Base-by-base conservation (phyloP, 2,797 vertebrate species). In the Gastrophryne carolinensis region DNA sequence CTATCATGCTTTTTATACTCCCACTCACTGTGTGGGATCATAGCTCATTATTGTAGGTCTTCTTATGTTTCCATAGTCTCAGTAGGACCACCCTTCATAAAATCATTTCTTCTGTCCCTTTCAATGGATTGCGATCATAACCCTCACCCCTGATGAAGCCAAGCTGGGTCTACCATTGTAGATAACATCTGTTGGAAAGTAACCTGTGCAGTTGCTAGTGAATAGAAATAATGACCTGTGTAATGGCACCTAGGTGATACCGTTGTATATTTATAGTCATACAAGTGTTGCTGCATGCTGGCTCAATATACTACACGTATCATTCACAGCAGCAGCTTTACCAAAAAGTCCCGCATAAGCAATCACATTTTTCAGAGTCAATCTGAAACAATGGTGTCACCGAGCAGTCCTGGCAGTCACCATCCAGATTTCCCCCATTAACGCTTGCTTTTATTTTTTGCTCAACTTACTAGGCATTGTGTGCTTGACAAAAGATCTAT, bases 21-120 rank as follows among this genome's bases (percentile, higher is more conserved):
- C 68, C 56, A 71, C 68, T 71, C 56, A 71, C 19, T 71, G 68
- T 56, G 68, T 71, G 56, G 68, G 68, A 61, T 61, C 29, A 71
- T 49, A 71, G 12, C 56, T 71, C 41, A 49, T 60, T 60, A 71
- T 71, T 37, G 29, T 56, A 61, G 68, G 50, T 34, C 29, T 61
- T 35, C 41, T 50, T 49, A 60, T 12, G 13, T 60, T 29, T 61
- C 19, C 34, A 4, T 17, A 61, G 29, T 61, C 68, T 50, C 68
- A n/a, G 29, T 60, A 41, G 56, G 56, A 71, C 39, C 27, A 61
- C 39, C 41, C 12, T 60, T 58, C 54, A 71, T 47, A 71, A 61
- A 50, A 52, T 19, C 19, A 61, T 44, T 64, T 64, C 50, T 26
- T 63, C 27, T 44, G 34, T 13, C 50, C 34, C 39, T 65, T 56